Base-by-base conservation (phyloP, 2,888 invertebrate species). In the Priocnemis perturbator region DNA sequence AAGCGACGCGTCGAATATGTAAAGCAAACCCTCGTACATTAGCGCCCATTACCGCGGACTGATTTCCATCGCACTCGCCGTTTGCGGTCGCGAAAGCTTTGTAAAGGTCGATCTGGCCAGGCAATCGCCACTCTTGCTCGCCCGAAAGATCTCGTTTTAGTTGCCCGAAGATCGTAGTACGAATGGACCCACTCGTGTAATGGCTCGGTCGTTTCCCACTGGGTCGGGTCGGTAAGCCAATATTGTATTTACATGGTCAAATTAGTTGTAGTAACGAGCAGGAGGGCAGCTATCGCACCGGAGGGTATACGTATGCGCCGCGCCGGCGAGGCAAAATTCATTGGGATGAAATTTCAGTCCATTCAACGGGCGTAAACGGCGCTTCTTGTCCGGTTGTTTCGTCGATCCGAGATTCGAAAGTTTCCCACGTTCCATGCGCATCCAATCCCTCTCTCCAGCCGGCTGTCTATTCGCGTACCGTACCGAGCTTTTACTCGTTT, bases 241-340 rank as follows among this genome's bases (percentile, higher is more conserved):
- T 77, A 72, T 74, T 64, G 63, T 74, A 77, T 77, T 74, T 77
- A 74, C 72, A 72, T 62, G 72, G 65, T 60, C 57, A 74, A 74
- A 77, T 77, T 77, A 72, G 67, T 77, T 74, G 65, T 64, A 44
- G 50, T 53, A 69, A 66, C 63, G 37, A 37, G 4, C 58, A 65
- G 11, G 57, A 67, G 48, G 37, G 48, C 48, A 62, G 45, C 66
- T 67, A 56, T 63, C 47, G 17, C 48, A 48, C 23, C 14, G 26
- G 5, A 47, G 21, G 47, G 20, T 5, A 21, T 47, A 11, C 2
- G 48, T 9, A n/a, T 23, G 21, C 52, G 17, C 17, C n/a, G n/a
- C n/a, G n/a, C n/a, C n/a, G n/a, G n/a, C n/a, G 15, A 44, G 53
- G 21, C 53, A 19, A 64, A 62, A 69, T 61, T 69, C 72, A 50